Percentiles rank a stretch among this genome's conserved stretches.
phyloP scores from a whole-genome alignment of 2,113 vertebrate species.

The Pelecanoides urinatrix region DNA sequence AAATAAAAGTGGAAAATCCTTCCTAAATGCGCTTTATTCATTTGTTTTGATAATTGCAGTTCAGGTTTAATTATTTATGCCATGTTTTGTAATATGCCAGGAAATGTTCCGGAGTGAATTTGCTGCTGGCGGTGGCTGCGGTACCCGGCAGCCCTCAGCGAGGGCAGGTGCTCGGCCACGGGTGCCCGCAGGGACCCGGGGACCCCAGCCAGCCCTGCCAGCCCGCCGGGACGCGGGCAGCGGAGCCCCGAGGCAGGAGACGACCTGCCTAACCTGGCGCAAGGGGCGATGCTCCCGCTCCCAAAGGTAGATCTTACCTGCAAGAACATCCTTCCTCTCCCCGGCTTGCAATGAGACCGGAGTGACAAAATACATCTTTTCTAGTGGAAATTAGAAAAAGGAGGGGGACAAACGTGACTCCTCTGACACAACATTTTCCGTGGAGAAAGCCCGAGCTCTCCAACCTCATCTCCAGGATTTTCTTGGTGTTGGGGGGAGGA shows the following conservation, averaged over 20 bases:
- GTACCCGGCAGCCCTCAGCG: neutral
- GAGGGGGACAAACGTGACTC: fast-evolving
- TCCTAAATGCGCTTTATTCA: neutral
- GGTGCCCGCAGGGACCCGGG: neutral
- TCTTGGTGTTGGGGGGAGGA: neutral
- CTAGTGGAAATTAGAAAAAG: neutral
- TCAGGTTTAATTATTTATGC: slow-evolving; percentile 33
- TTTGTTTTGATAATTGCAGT: neutral
- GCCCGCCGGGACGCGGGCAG: neutral
- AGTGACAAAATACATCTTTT: neutral
- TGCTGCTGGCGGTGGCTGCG: neutral
- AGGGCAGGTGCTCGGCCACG: neutral
- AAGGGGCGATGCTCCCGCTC: neutral
- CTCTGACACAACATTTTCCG: neutral
- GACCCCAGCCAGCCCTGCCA: neutral
- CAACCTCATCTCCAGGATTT: neutral
- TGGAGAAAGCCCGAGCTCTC: fast-evolving
- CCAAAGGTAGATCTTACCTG: neutral
- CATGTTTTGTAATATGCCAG: neutral
- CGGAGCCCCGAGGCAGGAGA: neutral
- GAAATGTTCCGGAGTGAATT: neutral
- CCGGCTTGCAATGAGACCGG: neutral
- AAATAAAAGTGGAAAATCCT: slow-evolving; percentile 9
- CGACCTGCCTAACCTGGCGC: neutral
- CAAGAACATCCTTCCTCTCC: neutral